These are phyloP conservation scores for Drosophila borborema DNA, from an alignment of 2,888 invertebrate species.

Conservation along the genomic window DNA sequence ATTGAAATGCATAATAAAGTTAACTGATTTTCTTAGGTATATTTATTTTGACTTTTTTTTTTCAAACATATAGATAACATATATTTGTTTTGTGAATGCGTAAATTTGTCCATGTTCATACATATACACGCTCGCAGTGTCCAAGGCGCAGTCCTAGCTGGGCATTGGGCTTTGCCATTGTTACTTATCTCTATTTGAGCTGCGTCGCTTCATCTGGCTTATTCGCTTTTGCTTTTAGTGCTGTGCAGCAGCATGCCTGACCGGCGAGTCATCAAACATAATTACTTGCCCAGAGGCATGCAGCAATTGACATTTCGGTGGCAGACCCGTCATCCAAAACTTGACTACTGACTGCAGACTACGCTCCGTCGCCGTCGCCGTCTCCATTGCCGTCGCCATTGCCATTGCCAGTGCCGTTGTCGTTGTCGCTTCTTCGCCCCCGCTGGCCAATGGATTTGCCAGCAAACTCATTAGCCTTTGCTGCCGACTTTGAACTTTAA, in stretches of 20 bases:
- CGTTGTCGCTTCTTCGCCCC: neutral
- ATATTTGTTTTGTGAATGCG: neutral
- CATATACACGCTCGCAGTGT: neutral
- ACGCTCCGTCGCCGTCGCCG: neutral
- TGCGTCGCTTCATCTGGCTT: conserved; percentile 32
- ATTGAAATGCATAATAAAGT: no score
- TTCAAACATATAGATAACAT: no score
- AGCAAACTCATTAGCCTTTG: conserved; percentile 59
- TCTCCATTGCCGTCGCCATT: neutral
- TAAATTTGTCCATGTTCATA: neutral
- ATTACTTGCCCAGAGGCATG: conserved; percentile 76
- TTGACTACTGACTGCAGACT: conserved; percentile 6
- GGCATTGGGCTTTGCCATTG: neutral
- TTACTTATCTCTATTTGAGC: neutral
- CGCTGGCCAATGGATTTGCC: conserved; percentile 4
- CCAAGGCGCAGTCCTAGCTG: neutral
- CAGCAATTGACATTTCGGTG: conserved; percentile 72
- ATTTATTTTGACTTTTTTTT: fast-evolving
- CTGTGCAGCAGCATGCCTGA: conserved; percentile 26
- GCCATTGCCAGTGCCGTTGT: neutral
- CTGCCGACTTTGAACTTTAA: conserved; percentile 46
- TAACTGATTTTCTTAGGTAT: no score
- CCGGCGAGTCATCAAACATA: conserved; percentile 72
- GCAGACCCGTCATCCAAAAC: conserved; percentile 9
- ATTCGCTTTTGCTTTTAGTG: conserved; percentile 35